Evolutionary conservation across 1,140 invertebrate genomes (phyloP), one percentile per base, ranked within the genome.

Genomic region (Pomacea maculata): DNA sequence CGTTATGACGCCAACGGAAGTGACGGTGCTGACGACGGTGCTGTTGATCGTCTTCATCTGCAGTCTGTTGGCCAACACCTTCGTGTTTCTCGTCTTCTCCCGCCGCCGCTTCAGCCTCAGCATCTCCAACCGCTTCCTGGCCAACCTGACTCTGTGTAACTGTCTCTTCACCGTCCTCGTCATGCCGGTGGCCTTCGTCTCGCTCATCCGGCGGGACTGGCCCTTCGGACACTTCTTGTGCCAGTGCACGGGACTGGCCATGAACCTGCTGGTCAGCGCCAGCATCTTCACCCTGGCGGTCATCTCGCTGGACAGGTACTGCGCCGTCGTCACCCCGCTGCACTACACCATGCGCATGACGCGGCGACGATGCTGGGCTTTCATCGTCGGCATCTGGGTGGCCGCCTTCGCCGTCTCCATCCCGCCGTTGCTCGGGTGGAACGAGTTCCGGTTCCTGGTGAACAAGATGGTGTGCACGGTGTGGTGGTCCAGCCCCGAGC

Each of bases 231-330:
- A 80, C n/a, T 82, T 86, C 78, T 88, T 89, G 85, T 94, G 93
- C 84, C 90, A 91, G 71, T 85, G 91, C 15, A 92, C 92, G 7
- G 93, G 94, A 70, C 92, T 93, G 75, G 85, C 92, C 9, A 92
- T 93, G 74, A 93, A 92, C 63, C 86, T 93, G 2, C 92, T 93
- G 70, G 92, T 93, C 19, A 92, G 92, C 1, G 93, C 93, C 25
- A 94, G 93, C 21, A 93, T 94, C 5, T 92, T 96, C 34, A 95
- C 95, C 1, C 94, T 97, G 11, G 93, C 96, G 14, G 93, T 97
- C 15, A 96, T 97, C 64, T 95, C 95, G 1, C 91, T 96, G 5
- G 96, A 97, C 87, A 95, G 97, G 93, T 97, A 80, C 94, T 96
- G 85, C 94, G 95, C 85, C 95, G 96, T 96, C 79, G 87, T 85